A percentile compares a stretch with the other conserved stretches of the same genome.
phyloP scores from a whole-genome alignment of 2,888 invertebrate genomes.

The Cheilosia vernalis region DNA sequence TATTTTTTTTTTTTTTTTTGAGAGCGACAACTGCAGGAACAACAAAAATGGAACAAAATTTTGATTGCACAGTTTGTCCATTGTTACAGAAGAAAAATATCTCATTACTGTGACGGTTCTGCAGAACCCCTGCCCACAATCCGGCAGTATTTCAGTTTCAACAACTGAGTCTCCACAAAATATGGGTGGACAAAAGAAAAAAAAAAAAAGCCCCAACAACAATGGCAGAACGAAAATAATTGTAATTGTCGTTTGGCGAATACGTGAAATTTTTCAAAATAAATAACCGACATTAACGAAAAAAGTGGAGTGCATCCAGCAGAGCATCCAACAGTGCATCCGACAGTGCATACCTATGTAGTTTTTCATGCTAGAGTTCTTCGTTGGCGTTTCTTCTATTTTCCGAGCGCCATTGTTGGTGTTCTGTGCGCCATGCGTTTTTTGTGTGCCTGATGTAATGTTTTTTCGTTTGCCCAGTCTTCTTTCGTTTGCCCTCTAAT shows the following conservation, averaged over 20 bases:
- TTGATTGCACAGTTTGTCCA: constrained; percentile 38
- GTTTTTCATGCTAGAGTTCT: constrained; percentile 50
- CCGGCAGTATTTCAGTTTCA: constrained; percentile 11
- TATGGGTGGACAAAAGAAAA: neutral
- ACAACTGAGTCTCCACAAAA: neutral
- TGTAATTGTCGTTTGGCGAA: constrained; percentile 67
- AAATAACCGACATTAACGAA: constrained; percentile 66
- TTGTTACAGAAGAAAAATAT: constrained; percentile 30
- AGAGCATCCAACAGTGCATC: constrained; percentile 47
- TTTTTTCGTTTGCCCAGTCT: constrained; percentile 59
- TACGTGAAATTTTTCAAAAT: constrained; percentile 67
- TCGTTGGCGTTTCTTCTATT: constrained; percentile 30
- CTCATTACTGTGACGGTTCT: constrained; percentile 28
- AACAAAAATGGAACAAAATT: constrained; percentile 27
- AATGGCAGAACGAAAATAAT: constrained; percentile 64
- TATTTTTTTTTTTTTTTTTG: too few relatives aligned
- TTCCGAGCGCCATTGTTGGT: constrained; percentile 30
- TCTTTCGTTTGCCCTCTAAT: constrained; percentile 59
- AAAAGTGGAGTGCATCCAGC: constrained; percentile 63
- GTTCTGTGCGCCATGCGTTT: constrained; percentile 4
- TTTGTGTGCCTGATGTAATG: constrained; percentile 4
- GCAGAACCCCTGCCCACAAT: constrained; percentile 15
- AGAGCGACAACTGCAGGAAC: too few relatives aligned
- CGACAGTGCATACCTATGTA: constrained; percentile 53
- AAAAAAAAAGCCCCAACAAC: constrained; percentile 26